Conservation (phyloP, 2,888 invertebrate genomes). For the Hoplodrina blanda region DNA sequence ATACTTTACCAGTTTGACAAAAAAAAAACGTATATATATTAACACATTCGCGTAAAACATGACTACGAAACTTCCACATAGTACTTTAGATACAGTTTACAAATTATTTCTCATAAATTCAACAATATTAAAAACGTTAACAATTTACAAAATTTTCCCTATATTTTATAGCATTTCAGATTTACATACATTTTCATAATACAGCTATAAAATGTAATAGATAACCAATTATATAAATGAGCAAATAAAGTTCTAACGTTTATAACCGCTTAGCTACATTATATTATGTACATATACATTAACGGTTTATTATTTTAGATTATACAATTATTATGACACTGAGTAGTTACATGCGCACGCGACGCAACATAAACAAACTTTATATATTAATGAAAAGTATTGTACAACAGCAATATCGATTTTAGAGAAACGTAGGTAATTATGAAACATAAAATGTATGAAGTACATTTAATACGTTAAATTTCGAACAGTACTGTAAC, state of each 20-base stretch:
- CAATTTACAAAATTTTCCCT: conserved; percentile 84
- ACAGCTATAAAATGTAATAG: conserved; percentile 55
- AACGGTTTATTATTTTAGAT: conserved; percentile 61
- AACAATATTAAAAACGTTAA: conserved; percentile 88
- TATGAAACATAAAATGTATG: conserved; percentile 6
- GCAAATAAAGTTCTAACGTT: conserved; percentile 64
- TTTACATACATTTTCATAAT: conserved; percentile 71
- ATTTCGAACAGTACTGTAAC: conserved; percentile 16
- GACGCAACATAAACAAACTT: conserved; percentile 38
- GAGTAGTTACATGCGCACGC: conserved; percentile 53
- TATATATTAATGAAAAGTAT: conserved; percentile 43
- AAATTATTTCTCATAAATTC: conserved; percentile 82
- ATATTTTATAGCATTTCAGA: conserved; percentile 72
- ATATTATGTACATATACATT: conserved; percentile 65
- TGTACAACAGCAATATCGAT: conserved; percentile 50
- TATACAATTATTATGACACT: conserved; percentile 62
- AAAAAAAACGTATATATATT: conserved; percentile 53
- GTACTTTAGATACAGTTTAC: conserved; percentile 74
- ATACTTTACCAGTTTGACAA: conserved; percentile 62
- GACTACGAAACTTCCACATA: conserved; percentile 72
- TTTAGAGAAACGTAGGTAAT: conserved; percentile 9
- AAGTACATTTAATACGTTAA: conserved; percentile 30
- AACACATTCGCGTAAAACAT: conserved; percentile 65
- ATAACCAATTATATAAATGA: conserved; percentile 54
- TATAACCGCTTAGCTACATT: conserved; percentile 66